Evolutionary conservation across 2,797 vertebrate species (phyloP).

Genomic region (Hipposideros larvatus): DNA sequence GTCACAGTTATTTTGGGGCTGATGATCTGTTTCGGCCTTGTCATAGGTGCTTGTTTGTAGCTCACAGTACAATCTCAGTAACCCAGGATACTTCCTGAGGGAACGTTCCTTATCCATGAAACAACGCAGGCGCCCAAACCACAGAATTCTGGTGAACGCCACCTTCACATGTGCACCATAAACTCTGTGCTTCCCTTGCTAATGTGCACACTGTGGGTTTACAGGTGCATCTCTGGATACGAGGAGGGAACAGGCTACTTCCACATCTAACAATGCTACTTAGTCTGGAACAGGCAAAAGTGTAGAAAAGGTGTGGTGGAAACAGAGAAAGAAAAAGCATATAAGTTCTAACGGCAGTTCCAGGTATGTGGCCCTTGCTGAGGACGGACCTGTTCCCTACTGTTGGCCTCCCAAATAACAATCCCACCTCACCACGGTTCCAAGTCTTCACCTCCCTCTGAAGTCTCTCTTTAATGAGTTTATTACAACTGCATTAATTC

Average conservation of each 20-base stretch:
- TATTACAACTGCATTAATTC: too few species aligned
- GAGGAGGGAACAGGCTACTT: not conserved
- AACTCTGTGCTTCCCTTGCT: not conserved
- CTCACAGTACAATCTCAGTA: rapidly evolving
- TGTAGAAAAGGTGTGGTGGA: not conserved
- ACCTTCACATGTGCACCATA: rapidly evolving
- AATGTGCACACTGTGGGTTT: rapidly evolving
- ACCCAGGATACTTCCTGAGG: not conserved
- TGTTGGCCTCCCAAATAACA: rapidly evolving
- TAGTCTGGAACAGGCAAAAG: rapidly evolving
- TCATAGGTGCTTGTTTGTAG: rapidly evolving
- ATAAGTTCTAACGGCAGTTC: rapidly evolving
- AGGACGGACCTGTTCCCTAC: rapidly evolving
- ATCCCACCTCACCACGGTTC: rapidly evolving
- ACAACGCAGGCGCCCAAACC: rapidly evolving
- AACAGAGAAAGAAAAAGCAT: rapidly evolving
- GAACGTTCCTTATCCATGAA: too few species aligned
- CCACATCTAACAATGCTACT: rapidly evolving
- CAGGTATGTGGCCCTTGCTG: rapidly evolving
- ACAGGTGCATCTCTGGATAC: rapidly evolving
- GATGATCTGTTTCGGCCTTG: not conserved
- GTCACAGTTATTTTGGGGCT: not conserved
- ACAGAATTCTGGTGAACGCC: rapidly evolving
- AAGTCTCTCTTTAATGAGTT: not conserved
- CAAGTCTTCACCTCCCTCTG: not conserved